These are phyloP conservation scores for Digitonthophagus gazella DNA, from an alignment of 2,888 invertebrate genomes.

Conservation along the genomic window DNA sequence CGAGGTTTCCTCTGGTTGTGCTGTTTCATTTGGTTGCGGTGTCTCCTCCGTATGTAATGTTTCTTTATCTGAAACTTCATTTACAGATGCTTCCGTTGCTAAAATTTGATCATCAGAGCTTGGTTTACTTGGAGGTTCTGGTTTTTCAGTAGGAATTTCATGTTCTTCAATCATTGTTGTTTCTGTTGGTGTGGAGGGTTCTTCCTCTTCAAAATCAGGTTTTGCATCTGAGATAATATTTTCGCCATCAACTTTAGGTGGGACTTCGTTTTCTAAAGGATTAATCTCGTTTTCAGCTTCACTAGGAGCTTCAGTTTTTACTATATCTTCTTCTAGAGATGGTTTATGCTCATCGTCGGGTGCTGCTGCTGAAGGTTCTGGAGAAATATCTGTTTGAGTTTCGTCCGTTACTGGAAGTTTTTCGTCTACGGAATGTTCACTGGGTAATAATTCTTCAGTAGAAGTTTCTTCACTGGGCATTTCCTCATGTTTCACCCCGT, in stretches of 20 bases:
- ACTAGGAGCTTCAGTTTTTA: conserved; percentile 19
- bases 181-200: conserved; percentile 18
- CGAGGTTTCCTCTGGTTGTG: conserved; percentile 27
- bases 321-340: conserved; percentile 20
- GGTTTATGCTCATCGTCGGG: conserved; percentile 25
- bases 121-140: conserved; percentile 26
- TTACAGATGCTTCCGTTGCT: conserved; percentile 16
- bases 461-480: conserved; percentile 13
- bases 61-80: conserved; percentile 24
- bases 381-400: not conserved
- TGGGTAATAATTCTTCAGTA: conserved; percentile 14
- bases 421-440: not conserved
- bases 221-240: conserved; percentile 28
- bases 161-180: conserved; percentile 20
- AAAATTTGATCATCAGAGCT: conserved; percentile 25
- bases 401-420: conserved; percentile 22
- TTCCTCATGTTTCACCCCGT: conserved; percentile 23
- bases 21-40: conserved; percentile 19
- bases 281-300: not conserved
- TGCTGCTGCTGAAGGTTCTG: not conserved
- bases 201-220: conserved; percentile 26
- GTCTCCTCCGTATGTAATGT: conserved; percentile 23
- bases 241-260: conserved; percentile 21
- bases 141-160: conserved; percentile 19
- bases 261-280: conserved; percentile 21